Evolutionary conservation across 2,888 invertebrate genomes (phyloP).

Genomic region (Panopea generosa): DNA sequence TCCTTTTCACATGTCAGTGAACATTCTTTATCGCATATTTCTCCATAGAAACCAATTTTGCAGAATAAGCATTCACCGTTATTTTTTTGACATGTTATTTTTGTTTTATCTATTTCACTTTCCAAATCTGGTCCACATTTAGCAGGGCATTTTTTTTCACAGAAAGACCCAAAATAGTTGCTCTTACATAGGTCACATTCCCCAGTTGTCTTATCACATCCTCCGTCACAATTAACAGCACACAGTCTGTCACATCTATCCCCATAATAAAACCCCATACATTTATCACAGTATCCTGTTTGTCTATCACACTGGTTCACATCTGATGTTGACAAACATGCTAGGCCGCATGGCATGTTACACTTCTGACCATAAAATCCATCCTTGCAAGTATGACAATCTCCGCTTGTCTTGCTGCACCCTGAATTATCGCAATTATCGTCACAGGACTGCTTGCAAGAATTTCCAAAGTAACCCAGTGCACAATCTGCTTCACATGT

Average conservation of each 20-base stretch:
- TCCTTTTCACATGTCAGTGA: background rate
- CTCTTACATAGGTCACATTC: constrained; percentile 24
- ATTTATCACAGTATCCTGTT: background rate
- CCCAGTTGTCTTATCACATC: constrained; percentile 11
- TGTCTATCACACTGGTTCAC: background rate
- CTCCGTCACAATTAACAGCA: background rate
- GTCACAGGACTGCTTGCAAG: constrained; percentile 1
- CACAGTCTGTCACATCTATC: background rate
- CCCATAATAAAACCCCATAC: background rate
- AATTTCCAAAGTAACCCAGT: background rate
- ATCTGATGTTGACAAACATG: constrained; percentile 7
- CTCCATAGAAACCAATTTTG: constrained; percentile 20
- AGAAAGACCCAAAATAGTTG: constrained; percentile 25
- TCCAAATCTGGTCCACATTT: constrained; percentile 14
- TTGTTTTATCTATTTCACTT: no score
- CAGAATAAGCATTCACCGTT: constrained; percentile 8
- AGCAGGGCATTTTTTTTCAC: constrained; percentile 19
- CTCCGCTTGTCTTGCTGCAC: constrained; percentile 17
- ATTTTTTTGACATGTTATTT: background rate
- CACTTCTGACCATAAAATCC: constrained; percentile 33
- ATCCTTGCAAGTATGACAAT: constrained; percentile 12
- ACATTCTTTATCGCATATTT: constrained; percentile 36
- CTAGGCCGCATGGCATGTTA: constrained; percentile 15
- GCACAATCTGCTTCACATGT: constrained; percentile 18
- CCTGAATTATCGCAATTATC: constrained; percentile 13